Conservation (phyloP, 2,113 vertebrate species). For the Strix uralensis region DNA sequence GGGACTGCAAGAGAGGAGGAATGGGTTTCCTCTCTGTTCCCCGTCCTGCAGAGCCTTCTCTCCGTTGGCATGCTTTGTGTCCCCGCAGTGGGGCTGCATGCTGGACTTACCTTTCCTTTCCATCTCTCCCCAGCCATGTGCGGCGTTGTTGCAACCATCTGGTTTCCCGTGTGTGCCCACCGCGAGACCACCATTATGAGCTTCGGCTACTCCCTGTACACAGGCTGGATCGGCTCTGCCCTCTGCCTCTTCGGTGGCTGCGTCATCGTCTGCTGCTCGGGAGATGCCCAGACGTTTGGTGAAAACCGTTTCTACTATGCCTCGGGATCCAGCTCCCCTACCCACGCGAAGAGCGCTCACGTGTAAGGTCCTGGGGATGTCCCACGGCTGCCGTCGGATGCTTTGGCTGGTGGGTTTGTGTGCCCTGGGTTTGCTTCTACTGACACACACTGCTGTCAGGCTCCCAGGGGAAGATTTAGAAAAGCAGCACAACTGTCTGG, state of each 20-base stretch:
- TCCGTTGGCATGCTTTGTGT: fast-evolving
- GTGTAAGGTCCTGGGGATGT: constrained; percentile 74
- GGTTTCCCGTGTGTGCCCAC: constrained; percentile 90
- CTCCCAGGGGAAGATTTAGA: constrained; percentile 57
- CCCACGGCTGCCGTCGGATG: constrained; percentile 24
- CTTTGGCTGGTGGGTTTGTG: constrained; percentile 39
- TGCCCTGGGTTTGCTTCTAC: constrained; percentile 29
- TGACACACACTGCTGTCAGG: not conserved
- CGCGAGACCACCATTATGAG: constrained; percentile 86
- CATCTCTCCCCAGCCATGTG: constrained; percentile 79
- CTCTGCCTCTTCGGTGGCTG: constrained; percentile 87
- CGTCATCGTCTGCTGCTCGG: constrained; percentile 82
- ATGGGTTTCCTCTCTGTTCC: not conserved
- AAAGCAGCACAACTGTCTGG: constrained; percentile 44
- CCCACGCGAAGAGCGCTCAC: constrained; percentile 89
- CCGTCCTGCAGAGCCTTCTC: not conserved
- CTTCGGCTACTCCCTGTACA: constrained; percentile 91
- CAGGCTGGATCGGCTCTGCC: constrained; percentile 89
- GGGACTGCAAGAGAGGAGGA: not conserved
- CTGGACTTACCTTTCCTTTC: not conserved
- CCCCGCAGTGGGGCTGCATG: fast-evolving
- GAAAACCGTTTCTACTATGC: constrained; percentile 94
- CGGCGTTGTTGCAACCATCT: constrained; percentile 85
- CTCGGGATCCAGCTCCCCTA: constrained; percentile 82
- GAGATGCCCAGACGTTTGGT: constrained; percentile 77